These are phyloP conservation scores for Drosophila parvula DNA, from an alignment of 1,140 invertebrate genomes.

Conservation along the genomic window DNA sequence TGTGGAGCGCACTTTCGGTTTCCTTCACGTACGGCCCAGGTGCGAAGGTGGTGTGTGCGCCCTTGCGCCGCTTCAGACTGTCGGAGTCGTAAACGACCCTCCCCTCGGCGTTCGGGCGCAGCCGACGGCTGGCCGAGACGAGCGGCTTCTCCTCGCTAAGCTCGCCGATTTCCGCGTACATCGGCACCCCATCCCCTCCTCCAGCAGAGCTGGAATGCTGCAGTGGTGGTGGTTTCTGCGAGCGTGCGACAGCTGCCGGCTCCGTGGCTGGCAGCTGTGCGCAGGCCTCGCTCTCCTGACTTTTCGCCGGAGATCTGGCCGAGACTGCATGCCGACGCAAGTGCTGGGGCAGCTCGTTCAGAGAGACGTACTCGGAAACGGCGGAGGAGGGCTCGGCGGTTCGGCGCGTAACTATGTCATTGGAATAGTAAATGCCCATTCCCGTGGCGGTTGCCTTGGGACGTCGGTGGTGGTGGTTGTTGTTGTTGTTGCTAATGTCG, in stretches of 20 bases:
- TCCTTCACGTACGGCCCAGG: slow-evolving; percentile 91
- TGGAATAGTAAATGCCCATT: slow-evolving; percentile 85
- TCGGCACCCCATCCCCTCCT: slow-evolving; percentile 57
- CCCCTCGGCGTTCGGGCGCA: slow-evolving; percentile 92
- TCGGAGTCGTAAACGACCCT: slow-evolving; percentile 96
- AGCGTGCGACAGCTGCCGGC: slow-evolving; percentile 37
- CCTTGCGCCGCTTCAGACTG: slow-evolving; percentile 91
- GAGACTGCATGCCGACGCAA: slow-evolving; percentile 85
- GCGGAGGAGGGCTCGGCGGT: slow-evolving; percentile 62
- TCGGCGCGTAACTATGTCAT: slow-evolving; percentile 86
- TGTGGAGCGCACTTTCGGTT: slow-evolving; percentile 84
- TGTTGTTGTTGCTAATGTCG: slow-evolving; percentile 90
- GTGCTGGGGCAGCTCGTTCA: slow-evolving; percentile 90
- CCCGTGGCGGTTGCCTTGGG: slow-evolving; percentile 46
- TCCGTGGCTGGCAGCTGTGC: slow-evolving; percentile 42
- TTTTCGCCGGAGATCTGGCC: slow-evolving; percentile 23
- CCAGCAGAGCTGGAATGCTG: slow-evolving; percentile 4
- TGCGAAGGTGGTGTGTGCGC: slow-evolving; percentile 92
- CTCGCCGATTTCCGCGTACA: slow-evolving; percentile 83
- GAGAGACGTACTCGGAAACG: slow-evolving; percentile 91
- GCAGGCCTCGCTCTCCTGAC: slow-evolving; percentile 55
- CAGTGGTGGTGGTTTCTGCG: slow-evolving; percentile 14
- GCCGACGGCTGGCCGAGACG: slow-evolving; percentile 85
- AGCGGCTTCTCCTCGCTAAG: slow-evolving; percentile 74
- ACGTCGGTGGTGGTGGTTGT: slow-evolving; percentile 60